Base-by-base conservation (phyloP, 1,140 invertebrate species). In the Nephotettix cincticeps region DNA sequence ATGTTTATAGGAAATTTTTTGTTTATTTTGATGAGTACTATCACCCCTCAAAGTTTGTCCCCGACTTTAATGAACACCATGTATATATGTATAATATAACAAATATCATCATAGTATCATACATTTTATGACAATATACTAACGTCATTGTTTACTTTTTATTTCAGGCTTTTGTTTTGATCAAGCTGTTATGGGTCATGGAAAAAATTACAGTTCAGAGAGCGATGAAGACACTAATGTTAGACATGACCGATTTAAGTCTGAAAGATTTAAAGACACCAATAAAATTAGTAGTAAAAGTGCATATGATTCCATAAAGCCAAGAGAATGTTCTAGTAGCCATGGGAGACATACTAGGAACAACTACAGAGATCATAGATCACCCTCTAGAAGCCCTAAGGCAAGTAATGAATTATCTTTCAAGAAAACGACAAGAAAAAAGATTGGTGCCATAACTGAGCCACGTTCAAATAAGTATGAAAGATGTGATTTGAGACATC, bases 191-290 rank as follows among this genome's bases (percentile, higher is more conserved):
- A 51, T 51, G 47, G 47, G 47, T 3, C 56, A n/a, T 25, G 21
- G 56, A 21, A 61, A 28, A 61, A 27, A 25, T 6, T 9, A 27
- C 13, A 21, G 14, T 25, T 61, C 56, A 9, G 56, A 61, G 23
- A 61, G 56, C 28, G 56, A 61, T 4, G 56, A 61, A 61, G 56
- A 61, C 6, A 27, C 21, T 23, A 61, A 23, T 29, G 23, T 29
- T 27, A 61, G 56, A 61, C 56, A 61, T 27, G 56, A 61, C 25
- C 21, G 25, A 25, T 61, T 61, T n/a, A 61, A 61, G n/a, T 27
- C 56, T 6, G 56, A 61, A 28, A 25, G 56, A 29, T 54, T 69
- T 68, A 45, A 69, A 69, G 68, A 61, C 43, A 1, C 63, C 63
- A 67, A 21, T 40, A 1, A 66, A 66, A 58, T n/a, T 51, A 21